Conservation (phyloP, 2,888 invertebrate genomes). For the Campopleginae sp. region DNA sequence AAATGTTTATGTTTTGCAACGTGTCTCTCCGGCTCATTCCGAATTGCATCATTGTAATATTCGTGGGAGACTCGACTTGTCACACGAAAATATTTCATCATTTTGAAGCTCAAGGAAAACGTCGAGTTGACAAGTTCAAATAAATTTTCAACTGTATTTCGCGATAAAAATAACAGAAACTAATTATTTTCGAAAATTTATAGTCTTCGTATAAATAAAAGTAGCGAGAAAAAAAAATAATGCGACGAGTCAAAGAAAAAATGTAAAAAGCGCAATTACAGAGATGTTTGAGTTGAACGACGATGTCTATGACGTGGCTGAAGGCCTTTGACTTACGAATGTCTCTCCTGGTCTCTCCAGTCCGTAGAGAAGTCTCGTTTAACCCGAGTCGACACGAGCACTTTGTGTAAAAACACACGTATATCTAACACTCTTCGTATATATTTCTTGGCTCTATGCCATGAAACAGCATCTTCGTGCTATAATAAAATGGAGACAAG, state of each 20-base stretch:
- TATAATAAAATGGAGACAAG: constrained; percentile 32
- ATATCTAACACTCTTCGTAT: constrained; percentile 14
- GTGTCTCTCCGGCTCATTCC: constrained; percentile 31
- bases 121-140: background rate
- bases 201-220: background rate
- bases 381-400: constrained; percentile 43
- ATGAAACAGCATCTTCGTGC: constrained; percentile 51
- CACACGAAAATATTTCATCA: background rate
- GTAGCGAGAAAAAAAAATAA: background rate
- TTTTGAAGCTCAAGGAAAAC: background rate
- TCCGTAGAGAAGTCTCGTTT: constrained; percentile 25
- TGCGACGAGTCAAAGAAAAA: background rate
- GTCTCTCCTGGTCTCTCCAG: constrained; percentile 30
- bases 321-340: constrained; percentile 39
- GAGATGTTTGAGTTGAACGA: constrained; percentile 8
- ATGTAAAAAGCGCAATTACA: background rate
- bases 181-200: background rate
- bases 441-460: constrained; percentile 53
- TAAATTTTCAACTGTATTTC: background rate
- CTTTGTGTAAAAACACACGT: background rate
- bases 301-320: constrained; percentile 19
- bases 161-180: background rate
- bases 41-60: background rate
- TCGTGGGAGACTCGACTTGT: background rate
- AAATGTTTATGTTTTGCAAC: constrained; percentile 21